Evolutionary conservation across 2,888 invertebrate species (phyloP).

Genomic region (Pseudococcus jackbeardsleyi): DNA sequence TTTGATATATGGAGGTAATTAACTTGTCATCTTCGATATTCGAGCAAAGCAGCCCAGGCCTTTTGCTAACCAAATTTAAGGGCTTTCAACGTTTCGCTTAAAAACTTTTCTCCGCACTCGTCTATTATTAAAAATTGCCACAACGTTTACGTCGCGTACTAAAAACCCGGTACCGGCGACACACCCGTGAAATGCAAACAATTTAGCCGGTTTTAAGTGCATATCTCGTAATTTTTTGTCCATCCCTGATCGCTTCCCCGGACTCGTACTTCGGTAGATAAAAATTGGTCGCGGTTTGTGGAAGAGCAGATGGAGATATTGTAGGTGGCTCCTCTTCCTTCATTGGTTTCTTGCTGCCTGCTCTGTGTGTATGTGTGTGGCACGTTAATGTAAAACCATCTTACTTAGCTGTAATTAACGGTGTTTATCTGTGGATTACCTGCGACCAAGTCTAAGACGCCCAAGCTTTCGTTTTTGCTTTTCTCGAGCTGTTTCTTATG

Average conservation of each 20-base stretch:
- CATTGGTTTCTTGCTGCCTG: no score
- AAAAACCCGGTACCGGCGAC: slow-evolving; percentile 17
- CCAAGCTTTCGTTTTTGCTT: neutral
- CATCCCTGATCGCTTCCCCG: neutral
- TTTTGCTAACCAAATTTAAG: slow-evolving; percentile 56
- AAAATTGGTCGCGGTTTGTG: neutral
- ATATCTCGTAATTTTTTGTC: slow-evolving; percentile 36
- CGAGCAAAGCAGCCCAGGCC: slow-evolving; percentile 24
- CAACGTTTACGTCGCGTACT: slow-evolving; percentile 22
- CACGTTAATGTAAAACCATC: slow-evolving; percentile 28
- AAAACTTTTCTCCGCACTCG: slow-evolving; percentile 54
- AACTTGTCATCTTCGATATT: slow-evolving; percentile 61
- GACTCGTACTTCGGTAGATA: neutral
- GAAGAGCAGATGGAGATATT: neutral
- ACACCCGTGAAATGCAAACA: slow-evolving; percentile 46
- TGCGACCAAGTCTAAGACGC: neutral
- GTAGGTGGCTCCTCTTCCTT: neutral
- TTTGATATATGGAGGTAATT: slow-evolving; percentile 59
- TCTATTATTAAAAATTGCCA: slow-evolving; percentile 56
- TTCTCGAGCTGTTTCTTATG: neutral
- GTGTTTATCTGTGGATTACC: slow-evolving; percentile 13
- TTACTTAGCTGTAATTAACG: slow-evolving; percentile 34
- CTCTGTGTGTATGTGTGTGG: neutral
- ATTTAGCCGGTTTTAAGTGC: slow-evolving; percentile 50
- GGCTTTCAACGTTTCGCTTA: slow-evolving; percentile 58